Evolutionary conservation across 2,113 vertebrate genomes (phyloP).

Genomic region (Riparia riparia): DNA sequence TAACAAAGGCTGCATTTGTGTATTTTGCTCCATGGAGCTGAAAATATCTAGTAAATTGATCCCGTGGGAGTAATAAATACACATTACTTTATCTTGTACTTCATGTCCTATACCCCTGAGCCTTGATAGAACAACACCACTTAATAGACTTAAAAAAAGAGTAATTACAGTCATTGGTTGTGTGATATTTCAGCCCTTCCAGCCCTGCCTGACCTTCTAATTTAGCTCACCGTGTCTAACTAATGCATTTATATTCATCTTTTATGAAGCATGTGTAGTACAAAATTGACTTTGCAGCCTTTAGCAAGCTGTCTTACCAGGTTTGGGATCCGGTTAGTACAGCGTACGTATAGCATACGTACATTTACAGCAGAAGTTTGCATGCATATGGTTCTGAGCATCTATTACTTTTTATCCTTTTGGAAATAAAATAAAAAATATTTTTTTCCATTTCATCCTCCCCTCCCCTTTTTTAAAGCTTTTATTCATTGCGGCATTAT

Average conservation of each 20-base stretch:
- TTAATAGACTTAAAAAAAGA: constrained; percentile 92
- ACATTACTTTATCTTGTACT: constrained; percentile 90
- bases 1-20: constrained; percentile 83
- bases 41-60: constrained; percentile 88
- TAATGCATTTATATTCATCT: constrained; percentile 87
- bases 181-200: constrained; percentile 85
- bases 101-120: constrained; percentile 88
- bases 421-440: constrained; percentile 68
- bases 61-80: constrained; percentile 88
- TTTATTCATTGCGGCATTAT: constrained; percentile 77
- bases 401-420: constrained; percentile 61
- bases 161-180: constrained; percentile 88
- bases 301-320: constrained; percentile 75
- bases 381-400: constrained; percentile 12
- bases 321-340: constrained; percentile 67
- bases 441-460: constrained; percentile 69
- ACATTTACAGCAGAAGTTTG: not conserved
- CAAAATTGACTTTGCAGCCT: constrained; percentile 76
- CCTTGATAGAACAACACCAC: constrained; percentile 85
- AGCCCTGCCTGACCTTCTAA: constrained; percentile 89
- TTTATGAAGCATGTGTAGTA: constrained; percentile 83
- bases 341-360: not conserved
- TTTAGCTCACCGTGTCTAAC: constrained; percentile 85
- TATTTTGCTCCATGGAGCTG: constrained; percentile 84
- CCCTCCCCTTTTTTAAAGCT: constrained; percentile 68